These are phyloP conservation scores for Meloidogyne exigua DNA, from an alignment of 1,140 invertebrate genomes.

Conservation along the genomic window DNA sequence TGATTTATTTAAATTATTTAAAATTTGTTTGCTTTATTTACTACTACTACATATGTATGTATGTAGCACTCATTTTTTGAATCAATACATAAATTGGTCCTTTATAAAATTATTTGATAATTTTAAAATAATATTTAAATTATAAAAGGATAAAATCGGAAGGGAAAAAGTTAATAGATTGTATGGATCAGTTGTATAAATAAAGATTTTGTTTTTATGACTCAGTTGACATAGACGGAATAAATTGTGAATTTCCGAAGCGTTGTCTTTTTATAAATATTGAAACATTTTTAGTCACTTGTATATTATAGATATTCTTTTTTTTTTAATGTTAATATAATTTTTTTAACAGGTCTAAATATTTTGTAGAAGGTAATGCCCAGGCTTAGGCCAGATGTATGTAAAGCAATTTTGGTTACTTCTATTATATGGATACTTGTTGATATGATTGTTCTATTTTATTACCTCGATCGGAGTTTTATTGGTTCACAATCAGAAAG, in stretches of 20 bases:
- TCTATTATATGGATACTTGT: constrained; percentile 42
- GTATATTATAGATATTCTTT: neutral
- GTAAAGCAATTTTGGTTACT: constrained; percentile 38
- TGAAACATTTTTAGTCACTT: neutral
- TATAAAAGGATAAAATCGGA: too few species aligned
- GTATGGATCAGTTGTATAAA: neutral
- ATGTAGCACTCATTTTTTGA: neutral
- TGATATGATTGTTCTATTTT: constrained; percentile 38
- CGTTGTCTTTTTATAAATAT: neutral
- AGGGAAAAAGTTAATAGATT: too few species aligned
- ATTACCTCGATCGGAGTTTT: constrained; percentile 32
- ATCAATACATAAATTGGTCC: too few species aligned
- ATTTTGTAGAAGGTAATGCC: constrained; percentile 1
- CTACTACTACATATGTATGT: neutral
- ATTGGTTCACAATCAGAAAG: constrained; percentile 23
- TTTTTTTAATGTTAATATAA: neutral
- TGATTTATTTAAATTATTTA: neutral
- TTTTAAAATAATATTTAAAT: too few species aligned
- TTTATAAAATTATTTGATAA: neutral
- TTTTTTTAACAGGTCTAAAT: neutral
- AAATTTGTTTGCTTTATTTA: neutral
- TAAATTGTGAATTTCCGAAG: neutral
- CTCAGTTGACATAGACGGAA: neutral
- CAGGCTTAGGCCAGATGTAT: constrained; percentile 22
- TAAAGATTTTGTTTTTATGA: neutral